phyloP scores from a whole-genome alignment of 2,888 invertebrate species.

The Cerceris rybyensis region DNA sequence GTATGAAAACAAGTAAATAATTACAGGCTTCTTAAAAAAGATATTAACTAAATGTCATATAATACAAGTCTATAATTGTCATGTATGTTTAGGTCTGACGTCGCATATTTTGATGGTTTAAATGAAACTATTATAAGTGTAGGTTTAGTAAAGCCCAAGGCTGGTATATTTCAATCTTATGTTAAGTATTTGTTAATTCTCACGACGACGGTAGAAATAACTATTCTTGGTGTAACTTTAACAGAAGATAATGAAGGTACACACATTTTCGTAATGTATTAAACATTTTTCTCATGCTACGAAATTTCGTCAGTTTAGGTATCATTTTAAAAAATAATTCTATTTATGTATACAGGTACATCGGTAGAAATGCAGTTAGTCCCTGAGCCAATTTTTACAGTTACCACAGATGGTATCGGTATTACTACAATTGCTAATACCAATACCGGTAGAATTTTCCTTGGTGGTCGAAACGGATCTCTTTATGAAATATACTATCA shows the following conservation, averaged over 20 bases:
- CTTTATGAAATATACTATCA: constrained; percentile 97
- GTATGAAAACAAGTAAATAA: constrained; percentile 91
- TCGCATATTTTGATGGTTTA: constrained; percentile 98
- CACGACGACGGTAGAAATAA: constrained; percentile 97
- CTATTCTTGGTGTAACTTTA: constrained; percentile 90
- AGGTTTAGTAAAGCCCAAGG: constrained; percentile 93
- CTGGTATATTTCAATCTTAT: constrained; percentile 93
- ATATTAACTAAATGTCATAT: background rate
- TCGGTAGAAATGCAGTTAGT: constrained; percentile 93
- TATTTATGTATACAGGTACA: constrained; percentile 75
- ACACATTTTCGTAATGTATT: background rate
- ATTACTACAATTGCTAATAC: constrained; percentile 93
- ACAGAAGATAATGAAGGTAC: constrained; percentile 77
- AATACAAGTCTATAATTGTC: constrained; percentile 18
- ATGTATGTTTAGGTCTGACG: constrained; percentile 87
- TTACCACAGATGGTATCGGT: constrained; percentile 94
- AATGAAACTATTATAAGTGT: constrained; percentile 97
- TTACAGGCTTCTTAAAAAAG: constrained; percentile 3
- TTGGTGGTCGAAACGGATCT: constrained; percentile 96
- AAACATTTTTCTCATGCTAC: background rate
- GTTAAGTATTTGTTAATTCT: constrained; percentile 95
- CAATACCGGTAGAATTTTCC: constrained; percentile 93
- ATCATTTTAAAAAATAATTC: too few relatives aligned
- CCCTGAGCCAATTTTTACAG: constrained; percentile 96
- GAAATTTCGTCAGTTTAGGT: background rate